Evolutionary conservation across 2,113 vertebrate genomes (phyloP).

Genomic region (Nerophis lumbriciformis): DNA sequence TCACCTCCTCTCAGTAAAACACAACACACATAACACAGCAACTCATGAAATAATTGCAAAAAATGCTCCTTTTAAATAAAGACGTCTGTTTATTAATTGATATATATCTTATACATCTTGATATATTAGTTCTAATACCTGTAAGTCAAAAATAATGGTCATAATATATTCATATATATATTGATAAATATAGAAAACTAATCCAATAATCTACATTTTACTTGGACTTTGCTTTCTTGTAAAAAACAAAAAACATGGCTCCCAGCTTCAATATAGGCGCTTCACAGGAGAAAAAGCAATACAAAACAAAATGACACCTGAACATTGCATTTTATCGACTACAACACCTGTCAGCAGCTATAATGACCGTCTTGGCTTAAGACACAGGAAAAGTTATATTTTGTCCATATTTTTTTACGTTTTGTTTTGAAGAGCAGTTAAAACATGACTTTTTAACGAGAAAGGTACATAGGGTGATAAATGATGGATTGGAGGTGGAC

Average conservation of each 20-base stretch:
- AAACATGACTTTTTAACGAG: slow-evolving; percentile 28
- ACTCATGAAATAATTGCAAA: too few species aligned
- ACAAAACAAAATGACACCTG: slow-evolving; percentile 67
- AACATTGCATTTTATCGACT: slow-evolving; percentile 68
- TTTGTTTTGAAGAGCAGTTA: slow-evolving; percentile 33
- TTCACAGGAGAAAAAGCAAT: slow-evolving; percentile 55
- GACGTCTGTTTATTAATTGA: slow-evolving; percentile 72
- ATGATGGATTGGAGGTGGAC: slow-evolving; percentile 24
- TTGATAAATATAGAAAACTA: slow-evolving; percentile 75
- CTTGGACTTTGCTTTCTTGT: slow-evolving; percentile 65
- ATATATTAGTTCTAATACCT: slow-evolving; percentile 74
- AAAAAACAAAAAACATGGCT: slow-evolving; percentile 67
- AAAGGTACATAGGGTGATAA: slow-evolving; percentile 19
- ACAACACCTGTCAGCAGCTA: slow-evolving; percentile 68
- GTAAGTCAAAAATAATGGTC: slow-evolving; percentile 78
- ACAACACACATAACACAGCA: too few species aligned
- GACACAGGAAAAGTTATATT: slow-evolving; percentile 63
- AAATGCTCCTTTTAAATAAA: slow-evolving; percentile 63
- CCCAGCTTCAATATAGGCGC: slow-evolving; percentile 68
- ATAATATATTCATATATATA: slow-evolving; percentile 63
- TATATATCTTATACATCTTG: slow-evolving; percentile 68
- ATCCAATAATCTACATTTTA: slow-evolving; percentile 74
- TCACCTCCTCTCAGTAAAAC: too few species aligned
- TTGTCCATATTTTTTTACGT: slow-evolving; percentile 24
- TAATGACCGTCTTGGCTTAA: slow-evolving; percentile 61